These are phyloP conservation scores for Turritopsis rubra DNA, from an alignment of 30 jellyfish, hydroid and myxozoan genomes.

Conservation along the genomic window DNA sequence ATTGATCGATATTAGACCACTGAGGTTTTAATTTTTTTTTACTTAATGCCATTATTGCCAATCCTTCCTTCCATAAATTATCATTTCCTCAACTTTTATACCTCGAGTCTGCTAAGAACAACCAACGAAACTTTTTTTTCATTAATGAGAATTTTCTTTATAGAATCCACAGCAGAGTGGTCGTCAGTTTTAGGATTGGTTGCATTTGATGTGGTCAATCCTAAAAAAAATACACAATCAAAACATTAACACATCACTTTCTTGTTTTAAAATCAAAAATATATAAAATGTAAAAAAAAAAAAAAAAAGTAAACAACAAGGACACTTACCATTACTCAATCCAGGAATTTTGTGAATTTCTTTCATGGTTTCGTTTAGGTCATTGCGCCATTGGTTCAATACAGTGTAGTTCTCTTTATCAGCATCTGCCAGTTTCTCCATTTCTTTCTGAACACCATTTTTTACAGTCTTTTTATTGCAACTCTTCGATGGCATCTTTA, in stretches of 20 bases:
- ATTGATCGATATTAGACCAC: no score
- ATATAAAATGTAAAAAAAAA: no score
- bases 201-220: not conserved
- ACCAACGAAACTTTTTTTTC: not conserved
- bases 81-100: no score
- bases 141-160: not conserved
- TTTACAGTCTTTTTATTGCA: not conserved
- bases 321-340: not conserved
- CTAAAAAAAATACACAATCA: no score
- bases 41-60: no score
- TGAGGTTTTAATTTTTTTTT: no score
- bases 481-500: not conserved
- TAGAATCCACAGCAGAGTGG: not conserved
- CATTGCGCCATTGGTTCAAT: not conserved
- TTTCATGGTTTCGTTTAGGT: not conserved
- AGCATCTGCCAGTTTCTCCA: not conserved
- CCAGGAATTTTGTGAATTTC: not conserved
- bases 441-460: not conserved
- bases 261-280: no score
- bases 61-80: not conserved
- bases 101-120: not conserved
- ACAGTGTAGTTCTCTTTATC: not conserved
- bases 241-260: no score
- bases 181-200: not conserved
- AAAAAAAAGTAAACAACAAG: no score